Base-by-base conservation (phyloP, 2,888 invertebrate species). In the Eledone cirrhosa region DNA sequence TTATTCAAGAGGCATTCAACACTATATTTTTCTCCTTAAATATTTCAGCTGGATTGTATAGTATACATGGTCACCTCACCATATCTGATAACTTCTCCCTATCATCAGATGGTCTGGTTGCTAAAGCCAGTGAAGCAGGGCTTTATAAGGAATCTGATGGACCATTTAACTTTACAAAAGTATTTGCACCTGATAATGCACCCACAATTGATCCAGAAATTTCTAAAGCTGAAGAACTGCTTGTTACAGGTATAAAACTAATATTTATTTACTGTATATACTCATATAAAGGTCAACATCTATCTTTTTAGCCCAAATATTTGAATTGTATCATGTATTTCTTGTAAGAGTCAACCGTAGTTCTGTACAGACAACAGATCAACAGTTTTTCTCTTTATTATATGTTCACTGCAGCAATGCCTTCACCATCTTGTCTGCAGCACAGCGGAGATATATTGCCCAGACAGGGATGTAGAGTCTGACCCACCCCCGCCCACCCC, bases 21-120 rank as follows among this genome's bases (percentile, higher is more conserved):
- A 63, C 22, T 19, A 19, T 0, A 63, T 63, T 63, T 33, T 41
- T 53, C 31, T 69, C 77, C n/a, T 63, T 72, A 13, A 78, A 19
- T 14, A 74, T 76, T 83, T 13, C 82, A 88, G 88, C 83, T 77
- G 87, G 87, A 48, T 75, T 84, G 1, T 79, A 86, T 41, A 84
- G 94, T 88, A 93, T 95, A 85, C 94, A 95, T 13, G 94, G 94
- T 87, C 93, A 93, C 5, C 91, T 95, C 78, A 93, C 94, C 7
- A 95, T 95, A 82, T 93, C 93, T 29, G 94, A 93, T 1, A 93
- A 93, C 84, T 93, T 95, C 83, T 94, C 94, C 87, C 93, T 93
- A 87, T 93, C 93, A 84, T 94, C 94, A 41, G 92, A 93, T 1
- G 93, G 93, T 29, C 89, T 95, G 81, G 91, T 92, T 82, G 93